Evolutionary conservation across 2,797 vertebrate species (phyloP).

Genomic region (Dermochelys coriacea): DNA sequence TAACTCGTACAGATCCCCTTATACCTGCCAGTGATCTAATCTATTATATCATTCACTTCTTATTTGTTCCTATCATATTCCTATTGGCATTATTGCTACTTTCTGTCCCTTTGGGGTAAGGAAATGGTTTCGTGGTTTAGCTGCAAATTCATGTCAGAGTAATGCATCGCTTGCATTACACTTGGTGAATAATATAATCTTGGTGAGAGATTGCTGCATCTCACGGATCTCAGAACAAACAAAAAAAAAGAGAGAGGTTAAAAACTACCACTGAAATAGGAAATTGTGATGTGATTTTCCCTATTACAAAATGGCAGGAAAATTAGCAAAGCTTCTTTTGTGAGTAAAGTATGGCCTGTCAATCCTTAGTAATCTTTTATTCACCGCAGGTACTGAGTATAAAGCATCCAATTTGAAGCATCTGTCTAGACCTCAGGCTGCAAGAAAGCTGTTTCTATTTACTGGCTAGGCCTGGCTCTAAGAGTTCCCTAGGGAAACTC

Average conservation of each 20-base stretch:
- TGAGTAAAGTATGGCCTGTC: conserved; percentile 29
- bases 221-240: neutral
- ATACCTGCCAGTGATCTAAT: neutral
- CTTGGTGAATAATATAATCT: neutral
- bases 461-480: conserved; percentile 73
- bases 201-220: neutral
- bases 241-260: neutral
- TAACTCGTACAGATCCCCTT: neutral
- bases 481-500: conserved; percentile 78
- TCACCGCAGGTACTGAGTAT: conserved; percentile 66
- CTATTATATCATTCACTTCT: neutral
- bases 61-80: neutral
- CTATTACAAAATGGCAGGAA: neutral
- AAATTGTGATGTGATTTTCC: neutral
- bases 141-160: conserved; percentile 24
- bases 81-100: neutral
- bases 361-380: conserved; percentile 50
- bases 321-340: conserved; percentile 22
- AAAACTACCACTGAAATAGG: neutral
- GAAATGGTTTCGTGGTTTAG: conserved; percentile 11
- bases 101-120: conserved; percentile 5
- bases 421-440: conserved; percentile 78
- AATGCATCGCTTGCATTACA: conserved; percentile 41
- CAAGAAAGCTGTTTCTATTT: conserved; percentile 75
- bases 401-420: conserved; percentile 74